phyloP scores from a whole-genome alignment of 2,113 vertebrate genomes.

The Elanoides forficatus region DNA sequence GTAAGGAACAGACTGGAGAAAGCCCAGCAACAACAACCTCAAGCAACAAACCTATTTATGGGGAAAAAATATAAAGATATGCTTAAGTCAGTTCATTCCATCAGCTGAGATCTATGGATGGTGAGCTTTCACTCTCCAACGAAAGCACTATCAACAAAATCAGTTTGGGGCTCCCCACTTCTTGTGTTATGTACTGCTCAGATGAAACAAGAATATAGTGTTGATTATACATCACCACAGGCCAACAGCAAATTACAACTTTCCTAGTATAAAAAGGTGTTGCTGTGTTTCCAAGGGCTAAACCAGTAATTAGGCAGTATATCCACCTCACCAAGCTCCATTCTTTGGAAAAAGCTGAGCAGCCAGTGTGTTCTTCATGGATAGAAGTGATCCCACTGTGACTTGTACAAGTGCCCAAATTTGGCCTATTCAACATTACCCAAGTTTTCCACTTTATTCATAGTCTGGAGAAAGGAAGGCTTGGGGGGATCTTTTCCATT shows the following conservation, averaged over 20 bases:
- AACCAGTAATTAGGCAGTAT: not conserved
- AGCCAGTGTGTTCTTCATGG: not conserved
- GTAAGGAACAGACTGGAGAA: not conserved
- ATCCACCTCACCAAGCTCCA: not conserved
- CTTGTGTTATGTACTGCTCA: not conserved
- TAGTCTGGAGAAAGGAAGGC: not conserved
- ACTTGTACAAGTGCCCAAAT: not conserved
- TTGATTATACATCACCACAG: not conserved
- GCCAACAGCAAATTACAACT: not conserved
- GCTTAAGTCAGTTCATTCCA: not conserved
- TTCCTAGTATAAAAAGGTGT: not conserved
- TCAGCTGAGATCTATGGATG: not conserved
- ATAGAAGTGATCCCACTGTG: not conserved
- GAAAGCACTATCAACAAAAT: not conserved
- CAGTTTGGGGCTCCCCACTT: not conserved
- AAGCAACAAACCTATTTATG: not conserved
- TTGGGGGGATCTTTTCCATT: not conserved
- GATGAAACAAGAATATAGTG: not conserved
- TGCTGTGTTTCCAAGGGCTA: not conserved
- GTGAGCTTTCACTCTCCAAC: not conserved
- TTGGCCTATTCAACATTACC: not conserved
- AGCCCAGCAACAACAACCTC: not conserved
- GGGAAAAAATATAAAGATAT: not conserved
- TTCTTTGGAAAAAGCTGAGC: not conserved
- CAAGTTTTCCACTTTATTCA: not conserved